Evolutionary conservation across 1,140 invertebrate species (phyloP), one percentile per base, ranked within the genome.

Genomic region (Zaprionus nigranus): DNA sequence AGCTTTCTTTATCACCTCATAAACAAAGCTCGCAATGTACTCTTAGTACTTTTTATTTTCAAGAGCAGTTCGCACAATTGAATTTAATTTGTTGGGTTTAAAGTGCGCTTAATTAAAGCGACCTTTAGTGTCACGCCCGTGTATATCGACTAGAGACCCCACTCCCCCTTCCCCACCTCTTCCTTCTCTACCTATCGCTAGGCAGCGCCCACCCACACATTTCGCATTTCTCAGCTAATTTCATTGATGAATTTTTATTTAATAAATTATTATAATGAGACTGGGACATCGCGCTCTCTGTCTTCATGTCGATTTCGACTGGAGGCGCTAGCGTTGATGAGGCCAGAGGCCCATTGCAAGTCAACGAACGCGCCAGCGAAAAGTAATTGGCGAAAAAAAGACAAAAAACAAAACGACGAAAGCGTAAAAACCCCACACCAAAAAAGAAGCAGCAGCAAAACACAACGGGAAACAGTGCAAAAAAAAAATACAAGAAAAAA

Each of bases 231-330:
- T 81, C 77, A 83, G 72, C 79, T 79, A 84, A 86, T 86, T 86
- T 82, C 83, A 86, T 86, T 87, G 82, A 82, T 87, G 79, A 85
- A 82, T 87, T 87, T 86, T 86, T 86, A 86, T 86, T 86, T 79
- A 86, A 86, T 86, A 86, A 86, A 86, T 86, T 86, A 79, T 85
- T 85, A 72, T 87, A 86, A 86, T 86, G 72, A 82, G 82, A 57
- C 40, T 12, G 46, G n/a, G n/a, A n/a, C n/a, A 24, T 15, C 36
- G 7, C 26, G 15, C n/a, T 26, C 46, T 63, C 54, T 12, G 15
- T 17, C n/a, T 26, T 34, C 9, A 34, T 34, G 34, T 72, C 43
- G 34, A 30, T 53, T 5, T 53, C 60, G 46, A 12, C 38, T 51
- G 24, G 28, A 36, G 20, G 11, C 24, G 57, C 15, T 59, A 34